Base-by-base conservation (phyloP, 2,797 vertebrate genomes). In the Aulostomus chinensis region DNA sequence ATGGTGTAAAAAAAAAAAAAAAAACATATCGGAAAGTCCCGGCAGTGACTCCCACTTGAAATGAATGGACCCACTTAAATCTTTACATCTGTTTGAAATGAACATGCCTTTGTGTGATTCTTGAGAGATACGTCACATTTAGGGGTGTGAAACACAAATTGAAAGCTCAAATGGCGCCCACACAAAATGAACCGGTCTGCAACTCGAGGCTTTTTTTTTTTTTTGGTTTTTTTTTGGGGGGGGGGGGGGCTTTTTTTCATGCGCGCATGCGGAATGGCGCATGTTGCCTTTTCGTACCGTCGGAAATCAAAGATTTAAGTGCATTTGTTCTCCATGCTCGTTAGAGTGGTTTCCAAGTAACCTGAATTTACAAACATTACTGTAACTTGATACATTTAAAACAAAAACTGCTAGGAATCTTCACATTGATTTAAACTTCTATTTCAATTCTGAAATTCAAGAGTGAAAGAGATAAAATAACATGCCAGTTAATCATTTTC, bases 191-290 rank as follows among this genome's bases (percentile, higher is more conserved):
- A 3, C 51, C 54, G 34, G 50, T 49, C 63, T 48, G 67, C 63
- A 5, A 7, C 31, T 46, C 37, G 24, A n/a, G n/a, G n/a, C n/a
- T n/a, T n/a, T 9, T 25, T 7, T 25, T 25, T 25, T 25, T 25
- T 25, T n/a, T 9, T 25, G 32, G 22, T 10, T 35, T 34, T 57
- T 41, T 55, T 36, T n/a, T n/a, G n/a, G n/a, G n/a, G n/a, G n/a
- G n/a, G n/a, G n/a, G n/a, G n/a, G n/a, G n/a, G n/a, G n/a, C 9
- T 13, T 33, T 34, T 57, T 38, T 55, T 36, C 8, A 28, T 28
- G 48, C 36, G 74, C 83, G 87, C 89, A 83, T 77, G 85, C 73
- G 83, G 84, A 90, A 86, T 88, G 85, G 85, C 75, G 84, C 63
- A 74, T 9, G 15, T n/a, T 33, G 30, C 47, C 0, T 84, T 86